Percentiles rank a stretch among this genome's conserved stretches.
Evolutionary conservation across 2,113 vertebrate species (phyloP).

Genomic region (Caracal caracal): DNA sequence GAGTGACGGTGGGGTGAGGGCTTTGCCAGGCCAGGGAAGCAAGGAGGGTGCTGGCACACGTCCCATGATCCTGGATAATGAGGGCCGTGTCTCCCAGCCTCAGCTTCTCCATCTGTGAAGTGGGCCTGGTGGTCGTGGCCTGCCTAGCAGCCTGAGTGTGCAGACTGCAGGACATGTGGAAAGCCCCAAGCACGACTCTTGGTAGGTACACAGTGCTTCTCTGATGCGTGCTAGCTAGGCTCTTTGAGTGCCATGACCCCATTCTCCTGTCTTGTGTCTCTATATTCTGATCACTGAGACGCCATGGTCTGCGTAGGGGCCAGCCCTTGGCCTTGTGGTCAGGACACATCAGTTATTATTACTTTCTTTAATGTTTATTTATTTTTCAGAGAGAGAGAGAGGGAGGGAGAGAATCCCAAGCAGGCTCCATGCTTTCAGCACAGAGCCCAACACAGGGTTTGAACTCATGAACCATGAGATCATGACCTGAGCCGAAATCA

Average conservation of each 20-base stretch:
- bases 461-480: not conserved
- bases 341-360: not conserved
- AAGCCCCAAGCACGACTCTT: not conserved
- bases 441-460: accelerated
- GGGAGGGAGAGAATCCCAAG: not conserved
- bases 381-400: not conserved
- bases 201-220: accelerated
- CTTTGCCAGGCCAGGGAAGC: not conserved
- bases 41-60: accelerated
- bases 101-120: not conserved
- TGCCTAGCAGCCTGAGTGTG: not conserved
- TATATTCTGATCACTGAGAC: not conserved
- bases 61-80: not conserved
- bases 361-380: not conserved
- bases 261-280: not conserved
- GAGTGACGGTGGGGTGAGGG: not conserved
- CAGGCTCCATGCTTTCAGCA: not conserved
- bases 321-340: not conserved
- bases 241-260: accelerated
- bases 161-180: not conserved
- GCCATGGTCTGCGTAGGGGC: not conserved
- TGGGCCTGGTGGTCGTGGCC: not conserved
- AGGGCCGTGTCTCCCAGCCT: not conserved
- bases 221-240: accelerated
- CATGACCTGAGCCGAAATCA: not conserved